A percentile compares a stretch with the other conserved stretches of the same genome.
These are phyloP conservation scores for Sepioteuthis lessoniana DNA, from an alignment of 2,888 invertebrate species.

Conservation along the genomic window DNA sequence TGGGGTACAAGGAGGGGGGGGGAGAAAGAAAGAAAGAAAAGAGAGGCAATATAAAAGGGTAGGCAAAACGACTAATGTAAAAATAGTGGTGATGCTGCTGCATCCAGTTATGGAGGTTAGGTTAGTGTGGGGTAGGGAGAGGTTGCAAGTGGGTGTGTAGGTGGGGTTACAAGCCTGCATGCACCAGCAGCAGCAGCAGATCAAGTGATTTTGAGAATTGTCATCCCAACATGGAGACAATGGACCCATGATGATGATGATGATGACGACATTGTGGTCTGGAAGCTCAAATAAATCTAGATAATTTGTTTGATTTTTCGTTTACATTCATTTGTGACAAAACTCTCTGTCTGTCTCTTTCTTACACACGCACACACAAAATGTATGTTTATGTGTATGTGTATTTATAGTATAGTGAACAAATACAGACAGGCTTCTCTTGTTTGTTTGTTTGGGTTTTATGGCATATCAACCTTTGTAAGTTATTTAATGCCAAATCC, in stretches of 20 bases:
- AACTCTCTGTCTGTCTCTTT: too few relatives aligned
- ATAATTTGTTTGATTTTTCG: background rate
- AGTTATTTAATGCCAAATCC: too few relatives aligned
- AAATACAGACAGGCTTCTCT: too few relatives aligned
- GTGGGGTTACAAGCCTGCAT: background rate
- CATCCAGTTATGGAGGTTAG: background rate
- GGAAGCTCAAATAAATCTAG: slow-evolving; percentile 16
- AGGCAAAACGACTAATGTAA: background rate
- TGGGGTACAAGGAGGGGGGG: background rate
- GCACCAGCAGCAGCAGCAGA: background rate
- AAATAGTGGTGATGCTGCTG: slow-evolving; percentile 33
- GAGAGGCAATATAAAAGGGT: background rate
- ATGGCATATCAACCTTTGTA: too few relatives aligned
- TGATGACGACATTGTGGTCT: slow-evolving; percentile 7
- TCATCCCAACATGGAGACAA: slow-evolving; percentile 10
- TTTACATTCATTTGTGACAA: background rate
- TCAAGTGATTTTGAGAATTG: slow-evolving; percentile 7
- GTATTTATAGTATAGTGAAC: background rate
- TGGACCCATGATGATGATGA: background rate
- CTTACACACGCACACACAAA: background rate
- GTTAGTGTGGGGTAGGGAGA: background rate
- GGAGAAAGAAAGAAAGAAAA: background rate
- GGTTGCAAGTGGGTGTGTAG: background rate
- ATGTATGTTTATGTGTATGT: background rate
- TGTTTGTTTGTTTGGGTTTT: too few relatives aligned